A percentile compares a stretch with the other conserved stretches of the same genome.
Conservation (phyloP, 2,113 vertebrate species). For the Solenodon paradoxus region DNA sequence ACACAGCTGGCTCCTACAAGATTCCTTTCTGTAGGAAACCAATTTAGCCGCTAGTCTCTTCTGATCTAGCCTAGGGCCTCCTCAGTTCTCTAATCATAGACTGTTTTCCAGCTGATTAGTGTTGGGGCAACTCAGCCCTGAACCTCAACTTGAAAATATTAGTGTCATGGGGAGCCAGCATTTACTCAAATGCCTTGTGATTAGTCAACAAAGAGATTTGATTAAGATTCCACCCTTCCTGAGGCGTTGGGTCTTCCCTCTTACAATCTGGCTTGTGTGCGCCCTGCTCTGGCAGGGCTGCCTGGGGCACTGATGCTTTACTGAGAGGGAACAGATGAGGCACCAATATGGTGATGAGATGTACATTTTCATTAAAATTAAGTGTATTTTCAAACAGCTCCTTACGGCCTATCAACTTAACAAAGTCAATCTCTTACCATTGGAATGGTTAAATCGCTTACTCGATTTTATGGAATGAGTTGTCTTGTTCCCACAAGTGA, state of each 20-base stretch:
- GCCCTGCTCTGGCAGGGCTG: background rate
- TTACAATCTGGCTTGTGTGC: background rate
- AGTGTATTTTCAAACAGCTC: background rate
- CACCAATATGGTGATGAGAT: background rate
- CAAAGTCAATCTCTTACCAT: background rate
- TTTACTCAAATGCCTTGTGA: conserved; percentile 1
- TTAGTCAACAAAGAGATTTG: conserved; percentile 31
- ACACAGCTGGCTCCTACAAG: background rate
- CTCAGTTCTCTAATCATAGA: conserved; percentile 32
- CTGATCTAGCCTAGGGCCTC: background rate
- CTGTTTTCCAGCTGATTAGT: conserved; percentile 57
- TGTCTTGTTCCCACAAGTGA: background rate
- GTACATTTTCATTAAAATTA: background rate
- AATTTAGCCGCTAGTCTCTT: background rate
- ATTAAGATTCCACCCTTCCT: background rate
- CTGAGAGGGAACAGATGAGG: background rate
- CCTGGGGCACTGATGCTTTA: background rate
- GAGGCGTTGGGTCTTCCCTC: background rate
- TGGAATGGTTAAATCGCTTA: background rate
- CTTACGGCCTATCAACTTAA: background rate
- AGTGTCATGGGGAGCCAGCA: background rate
- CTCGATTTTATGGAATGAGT: background rate
- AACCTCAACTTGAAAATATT: conserved; percentile 39
- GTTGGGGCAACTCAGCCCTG: background rate
- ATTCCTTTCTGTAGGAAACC: conserved; percentile 19